Base-by-base conservation (phyloP, 1,140 invertebrate genomes). In the Sitobion miscanthi region DNA sequence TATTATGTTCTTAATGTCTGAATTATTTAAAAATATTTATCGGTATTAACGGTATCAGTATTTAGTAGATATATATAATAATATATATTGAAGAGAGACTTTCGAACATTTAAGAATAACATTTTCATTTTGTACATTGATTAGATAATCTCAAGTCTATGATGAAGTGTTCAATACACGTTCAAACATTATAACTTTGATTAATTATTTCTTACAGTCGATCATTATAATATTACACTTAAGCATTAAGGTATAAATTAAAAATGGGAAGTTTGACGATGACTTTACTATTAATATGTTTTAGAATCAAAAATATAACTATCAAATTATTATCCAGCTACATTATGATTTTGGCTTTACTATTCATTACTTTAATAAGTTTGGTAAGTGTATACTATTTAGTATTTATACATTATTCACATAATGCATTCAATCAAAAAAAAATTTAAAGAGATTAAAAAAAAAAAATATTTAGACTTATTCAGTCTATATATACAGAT, bases 231-330 rank as follows among this genome's bases (percentile, higher is more conserved):
- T n/a, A n/a, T 77, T 17, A 77, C 62, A 77, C 30, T 77, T n/a
- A 2, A 77, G 5, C 5, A 77, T 77, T 77, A n/a, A n/a, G 14
- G n/a, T 77, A 77, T 77, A n/a, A n/a, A 77, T 77, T n/a, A 77
- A 20, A 52, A 38, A 88, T 35, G n/a, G n/a, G 2, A 54, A 54
- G 52, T n/a, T 11, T 42, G 25, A 62, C 21, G 4, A 42, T 90
- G 49, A 25, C 9, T 45, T 3, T 69, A n/a, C 42, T 17, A 86
- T 57, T 93, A n/a, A 93, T 93, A 42, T 93, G 82, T 93, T 93
- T 93, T 93, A 93, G 91, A 93, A n/a, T 42, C 49, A 93, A 93
- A 85, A 93, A 93, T 54, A 57, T 86, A 38, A 20, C 83, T 93
- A 54, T 54, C 5, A 52, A 42, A 11, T 52, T 85, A n/a, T 85